A percentile compares a stretch with the other conserved stretches of the same genome.
phyloP scores from a whole-genome alignment of 2,888 invertebrate species.

The Coelinius sp. region DNA sequence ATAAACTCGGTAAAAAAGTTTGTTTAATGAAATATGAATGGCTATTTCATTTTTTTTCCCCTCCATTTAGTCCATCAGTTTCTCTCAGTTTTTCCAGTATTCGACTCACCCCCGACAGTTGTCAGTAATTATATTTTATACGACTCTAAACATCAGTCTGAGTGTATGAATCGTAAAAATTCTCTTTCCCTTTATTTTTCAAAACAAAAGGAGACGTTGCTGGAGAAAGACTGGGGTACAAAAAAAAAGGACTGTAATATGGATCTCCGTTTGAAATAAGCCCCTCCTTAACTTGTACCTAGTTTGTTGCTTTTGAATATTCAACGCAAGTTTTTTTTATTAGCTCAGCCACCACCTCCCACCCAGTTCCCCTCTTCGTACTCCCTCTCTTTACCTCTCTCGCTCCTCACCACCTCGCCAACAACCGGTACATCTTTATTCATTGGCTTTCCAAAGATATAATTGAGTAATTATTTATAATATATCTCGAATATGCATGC shows the following conservation, averaged over 20 bases:
- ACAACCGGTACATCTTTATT: conserved; percentile 69
- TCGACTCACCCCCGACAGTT: conserved; percentile 16
- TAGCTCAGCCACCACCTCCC: conserved; percentile 60
- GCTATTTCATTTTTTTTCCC: neutral
- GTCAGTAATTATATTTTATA: neutral
- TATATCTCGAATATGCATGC: conserved; percentile 72
- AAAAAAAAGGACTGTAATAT: conserved; percentile 67
- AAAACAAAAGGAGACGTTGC: conserved; percentile 63
- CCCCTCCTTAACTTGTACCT: conserved; percentile 66
- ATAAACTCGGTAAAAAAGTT: conserved; percentile 14
- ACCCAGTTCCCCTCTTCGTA: conserved; percentile 31
- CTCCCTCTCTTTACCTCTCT: conserved; percentile 40
- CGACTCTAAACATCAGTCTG: neutral
- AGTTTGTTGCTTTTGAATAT: conserved; percentile 71
- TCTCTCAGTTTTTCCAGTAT: neutral
- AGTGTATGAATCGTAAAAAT: conserved; percentile 35
- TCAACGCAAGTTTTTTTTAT: conserved; percentile 66
- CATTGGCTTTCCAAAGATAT: conserved; percentile 71
- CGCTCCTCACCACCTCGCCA: conserved; percentile 52
- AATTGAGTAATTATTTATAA: conserved; percentile 72
- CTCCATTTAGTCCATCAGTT: neutral
- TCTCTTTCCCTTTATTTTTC: conserved; percentile 25
- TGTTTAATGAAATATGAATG: conserved; percentile 21
- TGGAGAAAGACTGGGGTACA: conserved; percentile 41
- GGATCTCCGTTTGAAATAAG: conserved; percentile 71